Percentiles rank a stretch among this genome's conserved stretches.
phyloP scores from a whole-genome alignment of 1,140 invertebrate genomes.

The Mylabris phalerata region DNA sequence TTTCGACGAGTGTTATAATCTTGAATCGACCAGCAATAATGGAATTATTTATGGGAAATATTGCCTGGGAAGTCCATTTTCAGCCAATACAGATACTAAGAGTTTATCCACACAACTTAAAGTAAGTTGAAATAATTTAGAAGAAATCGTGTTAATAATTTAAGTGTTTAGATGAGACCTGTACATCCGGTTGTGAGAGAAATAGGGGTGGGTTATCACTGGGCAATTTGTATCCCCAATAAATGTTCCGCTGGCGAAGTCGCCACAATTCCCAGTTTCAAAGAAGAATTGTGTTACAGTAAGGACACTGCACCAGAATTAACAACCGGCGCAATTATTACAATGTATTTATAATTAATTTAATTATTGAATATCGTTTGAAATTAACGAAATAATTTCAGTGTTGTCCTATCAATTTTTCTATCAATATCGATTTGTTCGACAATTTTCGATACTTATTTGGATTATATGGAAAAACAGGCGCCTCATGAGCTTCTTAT shows the following conservation, averaged over 20 bases:
- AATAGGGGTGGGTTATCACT: not conserved
- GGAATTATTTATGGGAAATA: not conserved
- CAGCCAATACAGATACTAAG: not conserved
- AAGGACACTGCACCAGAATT: not conserved
- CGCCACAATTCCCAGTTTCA: not conserved
- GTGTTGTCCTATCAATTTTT: no score
- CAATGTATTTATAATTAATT: not conserved
- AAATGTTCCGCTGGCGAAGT: constrained; percentile 2
- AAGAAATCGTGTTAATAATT: not conserved
- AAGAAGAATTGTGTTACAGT: constrained; percentile 8
- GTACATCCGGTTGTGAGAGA: not conserved
- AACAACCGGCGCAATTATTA: constrained; percentile 6
- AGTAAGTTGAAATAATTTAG: not conserved
- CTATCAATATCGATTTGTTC: no score
- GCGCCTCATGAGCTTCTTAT: no score
- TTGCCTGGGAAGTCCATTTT: not conserved
- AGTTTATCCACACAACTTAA: not conserved
- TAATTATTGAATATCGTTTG: constrained; percentile 26
- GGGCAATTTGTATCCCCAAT: constrained; percentile 2
- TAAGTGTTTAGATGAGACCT: no score
- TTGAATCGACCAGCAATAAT: not conserved
- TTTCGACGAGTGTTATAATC: constrained; percentile 1
- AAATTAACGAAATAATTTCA: no score
- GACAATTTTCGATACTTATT: no score
- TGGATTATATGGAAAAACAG: no score